These are phyloP conservation scores for Anticlea derivata DNA, from an alignment of 2,888 invertebrate species.

Conservation along the genomic window DNA sequence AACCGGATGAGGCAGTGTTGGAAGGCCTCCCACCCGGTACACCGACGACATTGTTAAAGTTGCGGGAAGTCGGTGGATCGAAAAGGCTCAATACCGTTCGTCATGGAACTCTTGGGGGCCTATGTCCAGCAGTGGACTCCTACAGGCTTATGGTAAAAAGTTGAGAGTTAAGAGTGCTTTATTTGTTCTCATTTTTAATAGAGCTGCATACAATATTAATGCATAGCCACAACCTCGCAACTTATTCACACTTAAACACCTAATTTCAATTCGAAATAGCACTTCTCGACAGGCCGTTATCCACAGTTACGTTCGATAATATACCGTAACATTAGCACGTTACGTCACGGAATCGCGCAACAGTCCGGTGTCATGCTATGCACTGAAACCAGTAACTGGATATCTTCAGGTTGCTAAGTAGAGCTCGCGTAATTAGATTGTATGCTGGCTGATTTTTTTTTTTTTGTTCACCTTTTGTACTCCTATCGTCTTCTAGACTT, in stretches of 20 bases:
- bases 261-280: slow-evolving; percentile 7
- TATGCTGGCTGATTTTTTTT: slow-evolving; percentile 12
- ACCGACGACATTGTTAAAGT: no score
- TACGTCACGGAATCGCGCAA: slow-evolving; percentile 26
- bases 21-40: no score
- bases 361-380: slow-evolving; percentile 13
- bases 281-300: slow-evolving; percentile 7
- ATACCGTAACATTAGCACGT: slow-evolving; percentile 18
- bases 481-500: no score
- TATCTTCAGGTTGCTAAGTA: slow-evolving; percentile 20
- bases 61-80: no score
- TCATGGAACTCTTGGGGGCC: no score
- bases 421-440: slow-evolving; percentile 26
- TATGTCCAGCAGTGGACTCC: no score
- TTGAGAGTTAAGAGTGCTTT: no score
- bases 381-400: slow-evolving; percentile 22
- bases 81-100: no score
- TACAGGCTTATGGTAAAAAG: no score
- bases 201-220: no score
- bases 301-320: slow-evolving; percentile 13
- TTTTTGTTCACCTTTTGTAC: not conserved
- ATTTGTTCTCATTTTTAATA: no score
- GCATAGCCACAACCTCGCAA: not conserved
- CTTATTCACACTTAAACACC: slow-evolving; percentile 1
- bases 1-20: no score